These are phyloP conservation scores for Varanus salvator DNA, from an alignment of 2,113 vertebrate genomes.

Conservation along the genomic window DNA sequence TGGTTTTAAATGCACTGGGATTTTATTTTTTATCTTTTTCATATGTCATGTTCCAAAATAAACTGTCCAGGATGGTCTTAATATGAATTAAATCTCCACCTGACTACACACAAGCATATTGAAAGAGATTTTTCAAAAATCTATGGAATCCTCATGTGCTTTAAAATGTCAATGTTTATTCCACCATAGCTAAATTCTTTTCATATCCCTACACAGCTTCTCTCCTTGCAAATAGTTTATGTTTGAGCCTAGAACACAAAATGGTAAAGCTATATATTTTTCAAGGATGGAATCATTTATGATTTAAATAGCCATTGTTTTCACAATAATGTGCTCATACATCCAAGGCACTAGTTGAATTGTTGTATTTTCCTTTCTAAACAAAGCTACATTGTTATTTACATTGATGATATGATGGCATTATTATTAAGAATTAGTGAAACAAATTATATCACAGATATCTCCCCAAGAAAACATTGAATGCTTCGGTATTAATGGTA, in stretches of 20 bases:
- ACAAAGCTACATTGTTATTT: slow-evolving; percentile 58
- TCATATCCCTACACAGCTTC: slow-evolving; percentile 44
- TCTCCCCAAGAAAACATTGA: slow-evolving; percentile 49
- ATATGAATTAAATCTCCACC: slow-evolving; percentile 7
- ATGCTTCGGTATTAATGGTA: slow-evolving; percentile 42
- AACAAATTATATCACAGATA: slow-evolving; percentile 53
- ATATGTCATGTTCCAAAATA: neutral
- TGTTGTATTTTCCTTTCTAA: slow-evolving; percentile 54
- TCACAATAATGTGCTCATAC: slow-evolving; percentile 56
- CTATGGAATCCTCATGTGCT: slow-evolving; percentile 5
- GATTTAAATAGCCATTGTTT: slow-evolving; percentile 51
- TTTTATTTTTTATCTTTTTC: neutral
- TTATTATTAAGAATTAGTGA: slow-evolving; percentile 60
- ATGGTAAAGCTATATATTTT: slow-evolving; percentile 49
- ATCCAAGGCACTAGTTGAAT: slow-evolving; percentile 55
- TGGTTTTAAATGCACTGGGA: neutral
- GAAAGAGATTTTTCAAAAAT: slow-evolving; percentile 31
- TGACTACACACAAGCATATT: slow-evolving; percentile 1
- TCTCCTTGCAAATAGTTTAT: slow-evolving; percentile 52
- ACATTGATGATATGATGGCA: slow-evolving; percentile 40
- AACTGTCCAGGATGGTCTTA: slow-evolving; percentile 8
- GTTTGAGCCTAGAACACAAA: slow-evolving; percentile 38
- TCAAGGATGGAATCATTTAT: neutral
- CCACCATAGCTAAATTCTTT: slow-evolving; percentile 37
- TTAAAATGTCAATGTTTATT: slow-evolving; percentile 45